Evolutionary conservation across 1,140 invertebrate genomes (phyloP), one percentile per base, ranked within the genome.

Genomic region (Orchesella cincta): DNA sequence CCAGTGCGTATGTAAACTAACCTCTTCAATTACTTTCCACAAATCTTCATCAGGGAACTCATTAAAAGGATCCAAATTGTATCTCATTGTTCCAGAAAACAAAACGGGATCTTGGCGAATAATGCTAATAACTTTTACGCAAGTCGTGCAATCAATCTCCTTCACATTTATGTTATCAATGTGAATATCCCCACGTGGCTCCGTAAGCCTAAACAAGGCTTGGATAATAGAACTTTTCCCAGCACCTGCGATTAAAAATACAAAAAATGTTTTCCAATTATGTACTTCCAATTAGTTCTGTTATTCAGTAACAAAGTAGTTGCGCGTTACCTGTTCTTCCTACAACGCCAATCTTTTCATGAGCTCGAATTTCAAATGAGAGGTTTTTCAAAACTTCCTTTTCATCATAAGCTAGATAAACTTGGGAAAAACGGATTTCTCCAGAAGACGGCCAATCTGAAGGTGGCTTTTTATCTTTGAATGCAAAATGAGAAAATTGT

Each of bases 221-320:
- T 89, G 86, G 18, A 94, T 91, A 8, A 94, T 87, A 0, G 93
- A 94, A 0, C 92, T 93, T 83, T 96, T 96, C n/a, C 94, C 94
- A 35, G 93, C 91, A 18, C n/a, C n/a, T n/a, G n/a, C n/a, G 46
- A 14, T 51, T n/a, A 14, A 51, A 51, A 51, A 14, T 14, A 51
- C n/a, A 14, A n/a, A 51, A 51, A 51, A 14, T 14, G 12, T 14
- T 51, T 51, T n/a, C 12, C 46, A 51, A 51, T 51, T 51, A 51
- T 12, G n/a, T 14, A 14, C n/a, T 14, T 12, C 46, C 46, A 14
- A 51, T 51, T 51, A 14, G n/a, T 51, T 51, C 12, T 14, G 46
- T n/a, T 12, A 14, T 51, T 14, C n/a, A 12, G 46, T 14, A 12
- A 14, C n/a, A n/a, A 51, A 14, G 46, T 51, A n/a, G 46, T 12